Conservation (phyloP, 2,113 vertebrate genomes). For the Saguinus imperator region DNA sequence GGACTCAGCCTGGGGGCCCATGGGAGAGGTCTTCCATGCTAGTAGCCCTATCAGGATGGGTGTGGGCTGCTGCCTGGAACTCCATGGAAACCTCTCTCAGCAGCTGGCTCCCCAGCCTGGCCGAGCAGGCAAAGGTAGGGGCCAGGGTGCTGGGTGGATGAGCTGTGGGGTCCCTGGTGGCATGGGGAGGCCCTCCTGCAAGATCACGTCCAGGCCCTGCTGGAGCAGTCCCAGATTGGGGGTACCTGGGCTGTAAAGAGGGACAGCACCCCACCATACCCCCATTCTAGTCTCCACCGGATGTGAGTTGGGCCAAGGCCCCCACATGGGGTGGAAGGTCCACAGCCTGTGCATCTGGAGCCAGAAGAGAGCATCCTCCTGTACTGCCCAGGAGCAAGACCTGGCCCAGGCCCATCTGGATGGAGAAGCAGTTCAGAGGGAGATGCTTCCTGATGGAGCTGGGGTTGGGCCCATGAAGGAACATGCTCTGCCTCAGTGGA, state of each 20-base stretch:
- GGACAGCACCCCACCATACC: too few relatives aligned
- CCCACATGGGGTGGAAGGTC: not conserved
- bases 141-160: not conserved
- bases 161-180: not conserved
- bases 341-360: not conserved
- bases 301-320: not conserved
- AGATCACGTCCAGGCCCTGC: too few relatives aligned
- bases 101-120: not conserved
- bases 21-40: not conserved
- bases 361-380: not conserved
- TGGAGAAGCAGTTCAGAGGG: not conserved
- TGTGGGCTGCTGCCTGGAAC: not conserved
- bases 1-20: not conserved
- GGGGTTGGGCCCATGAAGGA: not conserved
- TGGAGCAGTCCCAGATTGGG: not conserved
- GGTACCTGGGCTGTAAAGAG: too few relatives aligned
- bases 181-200: not conserved
- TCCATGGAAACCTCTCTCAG: not conserved
- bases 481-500: too few relatives aligned
- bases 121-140: not conserved
- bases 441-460: not conserved
- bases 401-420: not conserved
- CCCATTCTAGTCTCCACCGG: not conserved
- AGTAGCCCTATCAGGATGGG: not conserved
- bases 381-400: not conserved